Base-by-base conservation (phyloP, 2,113 vertebrate species). In the Donacobius atricapilla region DNA sequence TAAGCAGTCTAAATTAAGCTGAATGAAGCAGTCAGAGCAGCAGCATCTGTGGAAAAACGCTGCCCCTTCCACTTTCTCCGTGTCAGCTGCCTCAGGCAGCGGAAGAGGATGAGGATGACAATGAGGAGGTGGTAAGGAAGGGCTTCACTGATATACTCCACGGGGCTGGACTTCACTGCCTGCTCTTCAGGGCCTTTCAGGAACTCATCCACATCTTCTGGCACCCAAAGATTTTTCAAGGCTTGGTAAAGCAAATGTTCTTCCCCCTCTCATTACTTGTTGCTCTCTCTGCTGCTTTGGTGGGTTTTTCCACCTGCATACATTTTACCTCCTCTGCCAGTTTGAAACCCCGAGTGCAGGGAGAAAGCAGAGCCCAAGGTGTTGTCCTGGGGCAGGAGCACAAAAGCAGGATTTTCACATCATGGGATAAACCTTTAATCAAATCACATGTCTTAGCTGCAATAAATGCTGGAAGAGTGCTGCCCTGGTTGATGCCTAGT, bases 81-180 rank as follows among this genome's bases (percentile, higher is more conserved):
- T 47, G 63, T 53, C 81, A 72, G 77, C 53, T 79, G 81, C 65
- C 53, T 45, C 25, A 42, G 91, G 65, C 44, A 69, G 37, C 51
- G 57, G 48, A 51, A 8, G 56, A 77, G 40, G 63, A 89, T 47
- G 68, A 84, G 33, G 61, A 15, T 10, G 54, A 54, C 42, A 53
- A 2, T 0, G 1, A 84, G n/a, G 25, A 45, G 65, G 16, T 45
- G 42, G 33, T 2, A 24, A 39, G 2, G 18, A 75, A 33, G 58
- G 40, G 33, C 44, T 88, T 35, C 66, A 33, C 4, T 6, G 22
- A 37, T 65, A 50, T 37, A 39, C 23, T 71, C 30, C 2, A 0
- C 2, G 9, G 27, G 39, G 56, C 39, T 91, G 51, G 37, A 33
- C n/a, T 33, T 69, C 58, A 37, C 45, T 31, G 20, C 31, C 47